Base-by-base conservation (phyloP, 2,797 vertebrate genomes). In the Centropyge bicolor region DNA sequence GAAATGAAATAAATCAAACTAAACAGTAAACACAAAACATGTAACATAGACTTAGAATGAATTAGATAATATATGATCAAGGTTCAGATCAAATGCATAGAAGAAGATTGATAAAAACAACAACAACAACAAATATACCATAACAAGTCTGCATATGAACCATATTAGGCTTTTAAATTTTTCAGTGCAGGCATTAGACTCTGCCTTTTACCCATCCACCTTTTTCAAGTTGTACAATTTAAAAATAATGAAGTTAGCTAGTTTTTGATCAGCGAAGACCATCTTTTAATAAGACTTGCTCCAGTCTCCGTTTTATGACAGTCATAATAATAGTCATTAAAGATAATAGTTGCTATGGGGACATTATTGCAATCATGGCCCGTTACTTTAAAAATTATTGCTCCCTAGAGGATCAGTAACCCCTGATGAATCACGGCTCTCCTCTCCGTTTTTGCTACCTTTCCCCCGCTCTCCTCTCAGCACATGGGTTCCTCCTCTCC, bases 341-440 rank as follows among this genome's bases (percentile, higher is more conserved):
- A 91, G 78, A 80, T 92, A 92, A 94, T 91, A 89, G 91, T 91
- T 92, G 91, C 92, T 88, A 90, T 92, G 91, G 91, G 90, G 78
- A 91, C 90, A 90, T 92, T 90, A 91, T 90, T 88, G 85, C 86
- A 91, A 94, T 93, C 90, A 93, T 87, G 86, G 82, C 81, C 87
- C 36, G 64, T 91, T 90, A 91, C 85, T 89, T 86, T 78, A 85
- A 82, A 89, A 93, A 88, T 88, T 60, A 93, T 89, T 74, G 86
- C 82, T 90, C 92, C 91, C 78, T 55, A 51, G 86, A 80, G 89
- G 82, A 82, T 86, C 80, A 38, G 82, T 74, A 88, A 87, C 86
- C 90, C 74, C 86, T 70, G 55, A 83, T 92, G 89, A 91, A 89
- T 92, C 82, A 90, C 80, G 76, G 61, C 80, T 54, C 70, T 71